These are phyloP conservation scores for Drosophila orena DNA, from an alignment of 1,140 invertebrate genomes.

Conservation along the genomic window DNA sequence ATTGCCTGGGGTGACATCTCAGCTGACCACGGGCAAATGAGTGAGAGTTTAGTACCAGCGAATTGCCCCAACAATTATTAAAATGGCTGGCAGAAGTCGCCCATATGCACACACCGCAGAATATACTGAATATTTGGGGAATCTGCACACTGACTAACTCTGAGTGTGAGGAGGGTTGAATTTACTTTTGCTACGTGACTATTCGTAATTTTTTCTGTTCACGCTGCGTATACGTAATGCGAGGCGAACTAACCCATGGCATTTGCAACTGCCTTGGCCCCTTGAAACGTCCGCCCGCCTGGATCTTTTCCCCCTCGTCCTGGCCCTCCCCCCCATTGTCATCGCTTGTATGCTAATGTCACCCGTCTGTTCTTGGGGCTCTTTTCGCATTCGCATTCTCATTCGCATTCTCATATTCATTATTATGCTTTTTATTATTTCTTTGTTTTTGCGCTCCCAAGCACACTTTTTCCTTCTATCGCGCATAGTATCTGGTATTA, in stretches of 20 bases:
- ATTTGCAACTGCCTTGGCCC: slow-evolving; percentile 41
- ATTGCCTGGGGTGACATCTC: slow-evolving; percentile 21
- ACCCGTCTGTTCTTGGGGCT: slow-evolving; percentile 19
- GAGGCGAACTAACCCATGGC: slow-evolving; percentile 33
- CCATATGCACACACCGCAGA: slow-evolving; percentile 35
- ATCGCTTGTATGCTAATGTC: slow-evolving; percentile 40
- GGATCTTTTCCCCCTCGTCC: neutral
- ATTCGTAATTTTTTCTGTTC: slow-evolving; percentile 62
- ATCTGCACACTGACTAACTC: slow-evolving; percentile 9
- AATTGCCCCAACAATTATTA: slow-evolving; percentile 76
- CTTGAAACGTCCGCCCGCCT: neutral
- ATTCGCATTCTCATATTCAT: slow-evolving; percentile 44
- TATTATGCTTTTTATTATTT: slow-evolving; percentile 47
- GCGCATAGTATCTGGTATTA: slow-evolving; percentile 16
- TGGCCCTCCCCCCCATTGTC: slow-evolving; percentile 27
- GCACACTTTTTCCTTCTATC: slow-evolving; percentile 13
- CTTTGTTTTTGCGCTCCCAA: slow-evolving; percentile 30
- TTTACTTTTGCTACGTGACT: slow-evolving; percentile 72
- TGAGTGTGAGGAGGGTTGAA: slow-evolving; percentile 43
- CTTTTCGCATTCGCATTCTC: slow-evolving; percentile 36
- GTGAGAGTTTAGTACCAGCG: slow-evolving; percentile 52
- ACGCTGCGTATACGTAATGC: slow-evolving; percentile 57
- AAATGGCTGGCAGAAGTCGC: slow-evolving; percentile 67
- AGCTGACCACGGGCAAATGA: slow-evolving; percentile 32
- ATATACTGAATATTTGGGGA: slow-evolving; percentile 3